Base-by-base conservation (phyloP, 1,140 invertebrate genomes). In the Magallana angulata region DNA sequence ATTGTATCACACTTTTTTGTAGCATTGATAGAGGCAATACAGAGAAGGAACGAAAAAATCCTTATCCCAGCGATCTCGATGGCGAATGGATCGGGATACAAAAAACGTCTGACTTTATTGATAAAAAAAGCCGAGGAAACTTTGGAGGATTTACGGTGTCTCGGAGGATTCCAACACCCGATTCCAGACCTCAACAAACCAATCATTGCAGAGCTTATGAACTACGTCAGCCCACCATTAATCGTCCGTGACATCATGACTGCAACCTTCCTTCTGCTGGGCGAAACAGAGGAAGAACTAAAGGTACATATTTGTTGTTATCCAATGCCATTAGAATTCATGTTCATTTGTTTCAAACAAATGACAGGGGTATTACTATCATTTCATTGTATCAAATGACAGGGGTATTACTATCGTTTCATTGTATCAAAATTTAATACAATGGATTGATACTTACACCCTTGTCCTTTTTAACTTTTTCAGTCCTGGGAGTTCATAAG, bases 191-290 rank as follows among this genome's bases (percentile, higher is more conserved):
- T 86, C 5, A 86, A 86, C 58, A 86, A 86, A 58, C 80, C 80
- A 18, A 86, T 86, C 11, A 92, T 92, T 24, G 90, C 88, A n/a
- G 91, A 92, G 85, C 84, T 92, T 11, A 82, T 90, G 82, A 91
- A 89, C 62, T 92, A 92, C 80, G 83, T 86, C 2, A 88, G 90
- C 85, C 91, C 91, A 7, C 91, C 90, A 12, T n/a, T 57, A 7
- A 59, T 89, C 0, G 90, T 92, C 12, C 91, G 91, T 71, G 89
- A 85, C 56, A 90, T 92, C 16, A 90, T 92, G 89, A 88, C 85
- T 7, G 90, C 91, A 5, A 90, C 88, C 1, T 90, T 91, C 62
- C 64, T 92, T 56, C 58, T 92, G 59, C 87, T 92, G 16, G 91
- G 91, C 3, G 85, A 90, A 71, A 89, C 88, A 68, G 90, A 92